phyloP scores from a whole-genome alignment of 2,888 invertebrate species.

The Alsophila aescularia region DNA sequence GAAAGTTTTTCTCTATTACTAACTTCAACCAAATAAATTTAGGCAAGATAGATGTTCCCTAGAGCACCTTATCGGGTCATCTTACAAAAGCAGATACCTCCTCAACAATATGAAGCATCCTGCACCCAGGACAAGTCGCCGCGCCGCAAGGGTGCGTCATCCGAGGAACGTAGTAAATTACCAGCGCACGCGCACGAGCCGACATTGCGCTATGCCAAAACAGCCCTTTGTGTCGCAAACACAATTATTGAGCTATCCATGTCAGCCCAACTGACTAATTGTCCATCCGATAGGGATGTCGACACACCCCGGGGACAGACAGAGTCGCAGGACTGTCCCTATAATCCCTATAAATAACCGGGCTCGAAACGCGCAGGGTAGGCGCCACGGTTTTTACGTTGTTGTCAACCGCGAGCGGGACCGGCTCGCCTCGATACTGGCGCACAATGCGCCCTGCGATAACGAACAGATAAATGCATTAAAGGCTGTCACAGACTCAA shows the following conservation, averaged over 20 bases:
- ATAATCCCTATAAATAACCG: constrained; percentile 75
- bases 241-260: constrained; percentile 49
- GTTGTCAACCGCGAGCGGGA: constrained; percentile 33
- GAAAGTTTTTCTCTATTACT: no score
- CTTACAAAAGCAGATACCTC: no score
- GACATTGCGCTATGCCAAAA: constrained; percentile 32
- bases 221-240: constrained; percentile 34
- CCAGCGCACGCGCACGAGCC: constrained; percentile 28
- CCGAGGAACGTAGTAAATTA: constrained; percentile 23
- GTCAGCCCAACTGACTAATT: constrained; percentile 61
- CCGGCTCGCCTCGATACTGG: constrained; percentile 53
- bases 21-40: no score
- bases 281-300: constrained; percentile 48
- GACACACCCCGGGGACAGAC: constrained; percentile 33
- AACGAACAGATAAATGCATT: constrained; percentile 36
- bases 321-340: constrained; percentile 49
- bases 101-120: no score
- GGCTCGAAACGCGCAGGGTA: constrained; percentile 72
- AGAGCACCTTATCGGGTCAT: no score
- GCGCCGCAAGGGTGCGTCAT: no score
- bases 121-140: no score
- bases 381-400: constrained; percentile 69
- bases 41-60: no score
- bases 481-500: constrained; percentile 27
- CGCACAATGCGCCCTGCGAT: constrained; percentile 31